Percentiles rank a stretch among this genome's conserved stretches.
phyloP scores from a whole-genome alignment of 2,113 vertebrate species.

The Erinaceus europaeus region DNA sequence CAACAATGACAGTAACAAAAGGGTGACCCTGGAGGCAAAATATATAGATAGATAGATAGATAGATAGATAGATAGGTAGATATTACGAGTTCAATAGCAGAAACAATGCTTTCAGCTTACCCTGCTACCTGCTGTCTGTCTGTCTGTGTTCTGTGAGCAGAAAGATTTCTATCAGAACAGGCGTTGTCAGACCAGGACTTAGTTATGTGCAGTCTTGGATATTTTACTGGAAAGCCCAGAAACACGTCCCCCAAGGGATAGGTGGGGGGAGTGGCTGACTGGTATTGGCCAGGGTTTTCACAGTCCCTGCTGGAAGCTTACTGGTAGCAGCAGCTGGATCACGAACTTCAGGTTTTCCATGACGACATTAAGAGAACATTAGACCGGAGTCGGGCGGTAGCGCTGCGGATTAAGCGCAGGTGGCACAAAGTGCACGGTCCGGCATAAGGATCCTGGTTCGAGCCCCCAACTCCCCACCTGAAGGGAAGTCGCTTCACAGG shows the following conservation, averaged over 20 bases:
- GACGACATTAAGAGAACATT: background rate
- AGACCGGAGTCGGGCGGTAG: no score
- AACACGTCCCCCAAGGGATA: background rate
- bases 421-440: no score
- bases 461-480: no score
- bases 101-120: conserved; percentile 2
- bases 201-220: background rate
- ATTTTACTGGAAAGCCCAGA: background rate
- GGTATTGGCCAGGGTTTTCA: background rate
- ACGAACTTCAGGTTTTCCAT: background rate
- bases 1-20: no score
- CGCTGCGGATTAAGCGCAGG: no score
- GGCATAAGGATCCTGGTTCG: no score
- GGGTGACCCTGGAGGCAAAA: no score
- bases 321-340: background rate
- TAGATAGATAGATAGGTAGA: no score
- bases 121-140: background rate
- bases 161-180: background rate
- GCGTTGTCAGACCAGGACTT: background rate
- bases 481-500: no score
- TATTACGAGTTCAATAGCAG: no score
- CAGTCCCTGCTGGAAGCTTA: background rate
- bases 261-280: conserved; percentile 38
- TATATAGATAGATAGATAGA: no score
- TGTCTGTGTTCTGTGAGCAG: background rate